phyloP scores from a whole-genome alignment of 2,113 vertebrate species.

The Lonchura striata region DNA sequence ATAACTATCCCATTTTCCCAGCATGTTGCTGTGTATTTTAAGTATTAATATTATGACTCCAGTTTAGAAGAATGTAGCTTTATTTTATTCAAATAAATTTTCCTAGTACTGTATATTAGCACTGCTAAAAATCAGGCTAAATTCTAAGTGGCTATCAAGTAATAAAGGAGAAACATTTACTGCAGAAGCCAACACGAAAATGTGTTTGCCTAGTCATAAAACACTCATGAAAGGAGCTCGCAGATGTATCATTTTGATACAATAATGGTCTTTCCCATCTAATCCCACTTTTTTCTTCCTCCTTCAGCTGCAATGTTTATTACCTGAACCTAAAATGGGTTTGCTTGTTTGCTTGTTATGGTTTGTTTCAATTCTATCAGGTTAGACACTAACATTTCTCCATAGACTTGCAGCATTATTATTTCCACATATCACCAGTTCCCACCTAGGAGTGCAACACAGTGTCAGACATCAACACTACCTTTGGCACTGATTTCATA shows the following conservation, averaged over 20 bases:
- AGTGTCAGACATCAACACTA: neutral
- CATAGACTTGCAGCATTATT: constrained; percentile 18
- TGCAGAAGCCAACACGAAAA: constrained; percentile 73
- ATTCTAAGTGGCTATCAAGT: constrained; percentile 81
- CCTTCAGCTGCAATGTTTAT: constrained; percentile 70
- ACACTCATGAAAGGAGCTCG: constrained; percentile 73
- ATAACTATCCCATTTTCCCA: constrained; percentile 86
- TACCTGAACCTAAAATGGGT: constrained; percentile 63
- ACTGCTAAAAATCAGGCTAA: constrained; percentile 78
- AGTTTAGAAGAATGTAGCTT: constrained; percentile 77
- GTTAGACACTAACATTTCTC: constrained; percentile 39
- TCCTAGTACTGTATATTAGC: constrained; percentile 72
- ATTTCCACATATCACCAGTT: constrained; percentile 4
- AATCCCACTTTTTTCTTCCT: constrained; percentile 64
- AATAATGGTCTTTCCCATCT: constrained; percentile 76
- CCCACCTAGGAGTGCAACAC: neutral
- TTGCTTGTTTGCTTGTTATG: constrained; percentile 42
- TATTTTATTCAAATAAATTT: constrained; percentile 82
- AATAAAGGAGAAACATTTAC: constrained; percentile 80
- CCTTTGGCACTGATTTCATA: neutral
- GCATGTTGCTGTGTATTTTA: constrained; percentile 81
- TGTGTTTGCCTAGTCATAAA: constrained; percentile 76
- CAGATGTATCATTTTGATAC: constrained; percentile 78
- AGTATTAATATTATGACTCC: constrained; percentile 83
- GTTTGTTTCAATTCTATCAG: constrained; percentile 38